These are phyloP conservation scores for Phaetusa simplex DNA, from an alignment of 2,113 vertebrate genomes.

Conservation along the genomic window DNA sequence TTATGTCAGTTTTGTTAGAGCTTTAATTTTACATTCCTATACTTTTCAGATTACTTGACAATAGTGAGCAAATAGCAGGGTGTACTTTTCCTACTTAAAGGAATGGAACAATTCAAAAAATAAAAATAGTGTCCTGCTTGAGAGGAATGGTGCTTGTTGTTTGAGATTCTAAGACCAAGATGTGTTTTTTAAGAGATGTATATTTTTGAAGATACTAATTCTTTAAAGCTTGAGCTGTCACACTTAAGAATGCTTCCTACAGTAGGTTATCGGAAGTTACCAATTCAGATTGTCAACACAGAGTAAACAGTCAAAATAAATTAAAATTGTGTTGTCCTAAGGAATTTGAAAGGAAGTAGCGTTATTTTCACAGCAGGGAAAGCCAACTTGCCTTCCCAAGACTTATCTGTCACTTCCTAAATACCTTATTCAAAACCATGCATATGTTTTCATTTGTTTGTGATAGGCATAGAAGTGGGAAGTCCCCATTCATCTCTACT, in stretches of 20 bases:
- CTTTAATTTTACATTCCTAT: conserved; percentile 42
- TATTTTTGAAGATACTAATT: conserved; percentile 18
- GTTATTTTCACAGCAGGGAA: conserved; percentile 31
- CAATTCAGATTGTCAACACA: conserved; percentile 16
- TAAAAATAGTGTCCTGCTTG: neutral
- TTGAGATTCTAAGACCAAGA: neutral
- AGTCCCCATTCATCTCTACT: conserved; percentile 36
- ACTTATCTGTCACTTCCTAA: conserved; percentile 31
- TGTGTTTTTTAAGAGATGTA: neutral
- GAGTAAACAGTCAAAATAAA: conserved; percentile 41
- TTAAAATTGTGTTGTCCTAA: neutral
- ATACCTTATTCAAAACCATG: neutral
- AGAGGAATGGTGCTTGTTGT: neutral
- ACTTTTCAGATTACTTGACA: conserved; percentile 24
- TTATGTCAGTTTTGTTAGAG: conserved; percentile 51
- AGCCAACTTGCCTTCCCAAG: conserved; percentile 29
- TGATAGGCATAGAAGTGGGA: neutral
- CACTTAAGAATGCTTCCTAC: neutral
- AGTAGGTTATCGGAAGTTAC: neutral
- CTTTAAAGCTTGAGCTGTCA: neutral
- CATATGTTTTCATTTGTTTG: conserved; percentile 43
- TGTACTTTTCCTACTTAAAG: neutral
- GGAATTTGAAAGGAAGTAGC: neutral
- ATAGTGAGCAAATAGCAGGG: conserved; percentile 1
- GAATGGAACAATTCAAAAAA: neutral